phyloP scores from a whole-genome alignment of 2,797 vertebrate species.

The Ceryle rudis region DNA sequence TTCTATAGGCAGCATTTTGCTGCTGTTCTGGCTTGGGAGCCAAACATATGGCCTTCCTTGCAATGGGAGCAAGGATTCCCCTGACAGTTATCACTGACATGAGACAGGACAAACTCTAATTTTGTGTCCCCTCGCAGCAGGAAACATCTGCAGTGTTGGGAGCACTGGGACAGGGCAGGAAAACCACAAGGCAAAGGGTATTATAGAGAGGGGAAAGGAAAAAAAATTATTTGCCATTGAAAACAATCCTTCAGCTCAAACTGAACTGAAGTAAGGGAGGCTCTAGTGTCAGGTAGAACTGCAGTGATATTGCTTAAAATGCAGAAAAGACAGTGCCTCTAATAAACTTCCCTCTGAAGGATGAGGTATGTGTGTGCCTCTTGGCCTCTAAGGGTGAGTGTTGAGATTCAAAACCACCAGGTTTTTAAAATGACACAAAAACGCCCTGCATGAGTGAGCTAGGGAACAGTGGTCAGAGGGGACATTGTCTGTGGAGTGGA shows the following conservation, averaged over 20 bases:
- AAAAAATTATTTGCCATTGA: not conserved
- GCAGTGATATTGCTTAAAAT: not conserved
- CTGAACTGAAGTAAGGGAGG: not conserved
- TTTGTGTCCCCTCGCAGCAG: not conserved
- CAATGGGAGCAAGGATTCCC: not conserved
- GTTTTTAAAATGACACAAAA: not conserved
- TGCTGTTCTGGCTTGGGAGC: not conserved
- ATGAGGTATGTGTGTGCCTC: not conserved
- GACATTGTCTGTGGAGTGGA: not conserved
- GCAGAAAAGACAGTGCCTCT: not conserved
- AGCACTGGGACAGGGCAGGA: not conserved
- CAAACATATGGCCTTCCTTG: constrained; percentile 11
- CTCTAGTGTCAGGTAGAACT: not conserved
- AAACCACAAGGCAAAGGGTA: not conserved
- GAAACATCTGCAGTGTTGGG: not conserved
- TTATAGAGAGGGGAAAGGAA: not conserved
- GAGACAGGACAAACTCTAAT: not conserved
- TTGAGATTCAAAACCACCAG: not conserved
- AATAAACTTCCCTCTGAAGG: not conserved
- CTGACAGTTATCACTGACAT: not conserved
- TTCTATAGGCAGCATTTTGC: not conserved
- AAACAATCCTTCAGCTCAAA: not conserved
- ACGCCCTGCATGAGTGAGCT: not conserved
- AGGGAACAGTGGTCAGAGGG: not conserved
- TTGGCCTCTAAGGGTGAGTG: not conserved